phyloP scores from a whole-genome alignment of 2,888 invertebrate genomes.

The Diloba caeruleocephala region DNA sequence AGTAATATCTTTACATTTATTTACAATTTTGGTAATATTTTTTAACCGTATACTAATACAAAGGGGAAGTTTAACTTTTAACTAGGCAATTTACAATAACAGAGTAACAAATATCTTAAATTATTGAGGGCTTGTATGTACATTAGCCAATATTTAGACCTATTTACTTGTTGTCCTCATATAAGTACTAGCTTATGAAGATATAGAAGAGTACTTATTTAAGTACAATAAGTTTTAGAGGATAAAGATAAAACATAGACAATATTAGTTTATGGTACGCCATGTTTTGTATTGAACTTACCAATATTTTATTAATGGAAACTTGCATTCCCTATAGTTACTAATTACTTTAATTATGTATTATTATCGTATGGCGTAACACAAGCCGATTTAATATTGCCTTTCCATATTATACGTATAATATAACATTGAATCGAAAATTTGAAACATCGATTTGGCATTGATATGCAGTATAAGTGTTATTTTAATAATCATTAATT shows the following conservation, averaged over 20 bases:
- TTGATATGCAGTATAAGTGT: slow-evolving; percentile 82
- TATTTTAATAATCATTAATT: slow-evolving; percentile 72
- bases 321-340: too few relatives aligned
- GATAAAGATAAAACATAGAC: slow-evolving; percentile 25
- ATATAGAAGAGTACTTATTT: slow-evolving; percentile 3
- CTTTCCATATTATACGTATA: slow-evolving; percentile 31
- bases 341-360: too few relatives aligned
- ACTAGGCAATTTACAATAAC: slow-evolving; percentile 81
- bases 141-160: slow-evolving; percentile 67
- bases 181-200: slow-evolving; percentile 3
- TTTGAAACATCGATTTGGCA: slow-evolving; percentile 81
- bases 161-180: slow-evolving; percentile 22
- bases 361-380: slow-evolving; percentile 17
- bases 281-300: neutral
- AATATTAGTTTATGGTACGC: slow-evolving; percentile 23
- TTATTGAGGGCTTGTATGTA: slow-evolving; percentile 73
- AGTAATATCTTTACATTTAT: slow-evolving; percentile 89
- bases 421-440: slow-evolving; percentile 52
- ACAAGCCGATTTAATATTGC: slow-evolving; percentile 35
- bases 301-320: too few relatives aligned
- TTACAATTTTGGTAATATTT: slow-evolving; percentile 86
- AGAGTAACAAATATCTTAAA: slow-evolving; percentile 79
- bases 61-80: slow-evolving; percentile 79
- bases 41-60: slow-evolving; percentile 87
- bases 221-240: slow-evolving; percentile 17